Percentiles rank a stretch among this genome's conserved stretches.
These are phyloP conservation scores for Etheostoma cragini DNA, from an alignment of 2,113 vertebrate genomes.

Conservation along the genomic window DNA sequence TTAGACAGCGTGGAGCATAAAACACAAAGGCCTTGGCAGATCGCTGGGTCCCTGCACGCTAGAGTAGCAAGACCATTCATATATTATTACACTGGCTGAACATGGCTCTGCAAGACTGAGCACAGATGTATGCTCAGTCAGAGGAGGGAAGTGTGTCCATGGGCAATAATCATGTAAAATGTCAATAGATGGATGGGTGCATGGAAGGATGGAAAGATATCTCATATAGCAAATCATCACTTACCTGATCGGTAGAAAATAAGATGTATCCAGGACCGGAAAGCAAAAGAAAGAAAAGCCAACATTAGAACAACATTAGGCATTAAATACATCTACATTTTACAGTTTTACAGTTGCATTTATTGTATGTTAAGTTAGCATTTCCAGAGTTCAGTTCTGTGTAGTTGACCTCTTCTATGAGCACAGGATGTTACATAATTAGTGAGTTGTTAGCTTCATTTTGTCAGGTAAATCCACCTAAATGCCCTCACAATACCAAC, in stretches of 20 bases:
- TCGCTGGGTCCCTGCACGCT: slow-evolving; percentile 59
- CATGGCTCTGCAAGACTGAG: slow-evolving; percentile 43
- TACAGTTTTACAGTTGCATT: background rate
- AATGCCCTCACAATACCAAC: too few species aligned
- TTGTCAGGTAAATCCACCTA: too few species aligned
- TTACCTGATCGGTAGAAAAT: slow-evolving; percentile 62
- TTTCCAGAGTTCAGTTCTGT: too few species aligned
- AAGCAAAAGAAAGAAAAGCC: slow-evolving; percentile 14
- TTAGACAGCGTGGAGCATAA: slow-evolving; percentile 62
- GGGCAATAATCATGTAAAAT: slow-evolving; percentile 40
- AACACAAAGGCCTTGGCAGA: slow-evolving; percentile 61
- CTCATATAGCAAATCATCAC: slow-evolving; percentile 11
- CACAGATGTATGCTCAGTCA: slow-evolving; percentile 63
- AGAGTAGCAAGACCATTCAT: slow-evolving; percentile 63
- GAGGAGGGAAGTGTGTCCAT: slow-evolving; percentile 29
- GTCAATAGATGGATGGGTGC: background rate
- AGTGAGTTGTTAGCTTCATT: too few species aligned
- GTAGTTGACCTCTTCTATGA: too few species aligned
- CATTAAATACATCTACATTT: background rate
- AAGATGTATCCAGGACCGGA: background rate
- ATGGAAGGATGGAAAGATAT: background rate
- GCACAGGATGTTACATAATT: too few species aligned
- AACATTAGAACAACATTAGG: background rate
- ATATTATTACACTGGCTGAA: slow-evolving; percentile 67
- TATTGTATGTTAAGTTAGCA: too few species aligned